Evolutionary conservation across 2,113 vertebrate species (phyloP).

Genomic region (Onychostruthus taczanowskii): DNA sequence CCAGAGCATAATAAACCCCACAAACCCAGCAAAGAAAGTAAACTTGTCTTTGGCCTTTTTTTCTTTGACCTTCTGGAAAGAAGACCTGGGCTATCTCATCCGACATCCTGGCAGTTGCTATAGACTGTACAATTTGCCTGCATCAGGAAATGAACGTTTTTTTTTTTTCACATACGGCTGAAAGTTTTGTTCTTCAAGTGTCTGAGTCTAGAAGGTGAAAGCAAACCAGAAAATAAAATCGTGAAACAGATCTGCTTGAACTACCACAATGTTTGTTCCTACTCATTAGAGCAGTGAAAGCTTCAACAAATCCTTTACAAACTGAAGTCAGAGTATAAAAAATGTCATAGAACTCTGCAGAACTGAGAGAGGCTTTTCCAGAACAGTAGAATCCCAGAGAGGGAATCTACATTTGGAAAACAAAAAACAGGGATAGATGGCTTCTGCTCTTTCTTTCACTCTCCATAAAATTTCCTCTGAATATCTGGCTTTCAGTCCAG

Average conservation of each 20-base stretch:
- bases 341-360: neutral
- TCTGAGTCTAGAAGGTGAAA: neutral
- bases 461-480: neutral
- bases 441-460: neutral
- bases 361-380: neutral
- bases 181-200: neutral
- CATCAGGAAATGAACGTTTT: neutral
- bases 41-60: neutral
- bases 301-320: neutral
- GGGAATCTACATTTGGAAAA: neutral
- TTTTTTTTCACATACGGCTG: neutral
- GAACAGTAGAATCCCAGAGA: neutral
- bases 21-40: neutral
- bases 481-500: neutral
- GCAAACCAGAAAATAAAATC: neutral
- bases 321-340: neutral
- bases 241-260: neutral
- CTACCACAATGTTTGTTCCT: neutral
- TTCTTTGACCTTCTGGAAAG: neutral
- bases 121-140: neutral
- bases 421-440: neutral
- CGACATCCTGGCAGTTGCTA: neutral
- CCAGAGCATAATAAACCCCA: neutral
- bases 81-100: neutral
- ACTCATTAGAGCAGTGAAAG: neutral